Evolutionary conservation across 2,888 invertebrate genomes (phyloP), one percentile per base, ranked within the genome.

Genomic region (Quadriops clusia): DNA sequence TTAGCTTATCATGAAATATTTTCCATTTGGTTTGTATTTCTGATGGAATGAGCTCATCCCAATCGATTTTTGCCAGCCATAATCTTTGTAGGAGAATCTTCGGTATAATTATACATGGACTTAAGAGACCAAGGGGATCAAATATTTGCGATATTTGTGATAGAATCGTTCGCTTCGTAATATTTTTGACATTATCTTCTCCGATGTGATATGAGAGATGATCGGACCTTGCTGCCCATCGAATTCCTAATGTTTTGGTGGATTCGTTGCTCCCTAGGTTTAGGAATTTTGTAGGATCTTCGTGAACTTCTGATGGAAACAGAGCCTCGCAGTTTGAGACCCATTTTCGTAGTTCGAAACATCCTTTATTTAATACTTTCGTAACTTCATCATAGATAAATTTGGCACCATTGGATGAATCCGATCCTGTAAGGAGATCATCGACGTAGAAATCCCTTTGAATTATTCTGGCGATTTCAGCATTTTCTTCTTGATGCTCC

Each of bases 111-210:
- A 28, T 35, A 3, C 18, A 21, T 4, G 32, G 35, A 3, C 25
- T 20, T 2, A 32, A 5, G 9, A 35, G 7, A 6, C 35, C 35
- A 14, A 35, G n/a, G 5, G 35, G 35, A 26, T 35, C 35, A 20
- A 27, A 35, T 15, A 35, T 5, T 8, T 15, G 18, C 9, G 32
- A 15, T 5, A 27, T 17, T 2, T 11, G 10, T 3, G 32, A 33
- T 2, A 34, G 25, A 2, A 34, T 32, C 1, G 15, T 26, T 1
- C n/a, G n/a, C n/a, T n/a, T n/a, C n/a, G n/a, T n/a, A n/a, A n/a
- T n/a, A n/a, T n/a, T n/a, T n/a, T n/a, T n/a, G n/a, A n/a, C 33
- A 23, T 23, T 33, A 29, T 8, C 24, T 33, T 10, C 13, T 24
- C 21, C 9, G 27, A 13, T n/a, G 11, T 4, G 5, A 24, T 10